A percentile compares a stretch with the other conserved stretches of the same genome.
Evolutionary conservation across 2,797 vertebrate genomes (phyloP).

Genomic region (Channallabes apus): DNA sequence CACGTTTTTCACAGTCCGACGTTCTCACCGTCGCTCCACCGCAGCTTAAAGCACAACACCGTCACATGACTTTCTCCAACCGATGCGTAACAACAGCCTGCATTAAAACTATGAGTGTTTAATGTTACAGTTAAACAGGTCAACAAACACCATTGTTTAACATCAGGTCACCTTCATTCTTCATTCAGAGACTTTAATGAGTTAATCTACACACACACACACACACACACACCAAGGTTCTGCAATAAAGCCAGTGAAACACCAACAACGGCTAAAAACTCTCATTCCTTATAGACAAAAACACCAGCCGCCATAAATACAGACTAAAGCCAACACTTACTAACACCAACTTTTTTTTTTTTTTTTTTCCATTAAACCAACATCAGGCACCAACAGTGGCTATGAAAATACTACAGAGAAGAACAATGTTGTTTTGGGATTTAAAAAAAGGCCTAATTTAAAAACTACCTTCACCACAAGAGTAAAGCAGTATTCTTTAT

Average conservation of each 20-base stretch:
- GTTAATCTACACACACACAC: no score
- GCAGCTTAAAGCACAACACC: not conserved
- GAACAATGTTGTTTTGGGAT: not conserved
- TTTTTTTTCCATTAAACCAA: not conserved
- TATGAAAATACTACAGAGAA: not conserved
- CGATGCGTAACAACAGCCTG: not conserved
- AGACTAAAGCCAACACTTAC: not conserved
- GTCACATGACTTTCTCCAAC: not conserved
- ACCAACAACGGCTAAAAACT: not conserved
- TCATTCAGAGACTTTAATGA: no score
- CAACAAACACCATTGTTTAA: not conserved
- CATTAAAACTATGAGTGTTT: not conserved
- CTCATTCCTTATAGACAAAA: not conserved
- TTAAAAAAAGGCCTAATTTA: not conserved
- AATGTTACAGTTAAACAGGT: not conserved
- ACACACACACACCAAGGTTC: no score
- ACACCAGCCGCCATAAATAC: not conserved
- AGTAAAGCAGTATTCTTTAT: not conserved
- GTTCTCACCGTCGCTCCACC: not conserved
- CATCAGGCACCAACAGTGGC: not conserved
- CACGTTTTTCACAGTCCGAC: not conserved
- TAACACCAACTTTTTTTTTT: not conserved
- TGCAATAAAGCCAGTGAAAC: not conserved
- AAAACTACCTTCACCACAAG: not conserved
- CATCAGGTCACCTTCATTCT: not conserved